phyloP scores from a whole-genome alignment of 30 jellyfish, hydroid and myxozoan species.

The Rhopilema esculentum region DNA sequence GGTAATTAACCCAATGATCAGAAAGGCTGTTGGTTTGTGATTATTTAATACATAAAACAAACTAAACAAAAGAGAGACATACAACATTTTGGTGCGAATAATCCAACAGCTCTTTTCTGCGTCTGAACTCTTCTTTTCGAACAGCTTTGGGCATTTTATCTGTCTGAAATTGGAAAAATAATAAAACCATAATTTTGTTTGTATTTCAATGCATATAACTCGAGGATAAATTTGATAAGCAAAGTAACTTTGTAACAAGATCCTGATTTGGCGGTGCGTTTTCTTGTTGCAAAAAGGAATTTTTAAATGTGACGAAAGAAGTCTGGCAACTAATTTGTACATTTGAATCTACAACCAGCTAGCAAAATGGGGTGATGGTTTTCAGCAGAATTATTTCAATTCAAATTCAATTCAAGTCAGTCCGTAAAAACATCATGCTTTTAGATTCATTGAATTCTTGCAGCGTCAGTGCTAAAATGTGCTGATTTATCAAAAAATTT shows the following conservation, averaged over 20 bases:
- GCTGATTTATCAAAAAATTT: no score
- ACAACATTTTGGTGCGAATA: constrained; percentile 79
- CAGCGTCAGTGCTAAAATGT: no score
- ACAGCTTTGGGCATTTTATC: constrained; percentile 84
- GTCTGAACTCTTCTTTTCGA: constrained; percentile 68
- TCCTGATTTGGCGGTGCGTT: neutral
- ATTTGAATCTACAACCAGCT: no score
- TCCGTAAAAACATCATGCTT: no score
- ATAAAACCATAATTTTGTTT: no score
- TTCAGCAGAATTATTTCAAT: no score
- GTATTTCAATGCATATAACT: no score
- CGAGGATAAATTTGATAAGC: neutral
- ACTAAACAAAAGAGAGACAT: neutral
- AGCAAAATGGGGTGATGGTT: no score
- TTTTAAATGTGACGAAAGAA: neutral
- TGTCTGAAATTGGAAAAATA: constrained; percentile 43
- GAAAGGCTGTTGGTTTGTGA: no score
- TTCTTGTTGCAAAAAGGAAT: neutral
- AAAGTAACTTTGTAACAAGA: neutral
- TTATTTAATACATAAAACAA: neutral
- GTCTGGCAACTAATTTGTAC: neutral
- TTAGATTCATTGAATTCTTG: no score
- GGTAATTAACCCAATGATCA: no score
- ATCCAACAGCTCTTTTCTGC: constrained; percentile 77
- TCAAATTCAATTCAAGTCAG: no score